Evolutionary conservation across 2,113 vertebrate genomes (phyloP).

Genomic region (Hippolais icterina): DNA sequence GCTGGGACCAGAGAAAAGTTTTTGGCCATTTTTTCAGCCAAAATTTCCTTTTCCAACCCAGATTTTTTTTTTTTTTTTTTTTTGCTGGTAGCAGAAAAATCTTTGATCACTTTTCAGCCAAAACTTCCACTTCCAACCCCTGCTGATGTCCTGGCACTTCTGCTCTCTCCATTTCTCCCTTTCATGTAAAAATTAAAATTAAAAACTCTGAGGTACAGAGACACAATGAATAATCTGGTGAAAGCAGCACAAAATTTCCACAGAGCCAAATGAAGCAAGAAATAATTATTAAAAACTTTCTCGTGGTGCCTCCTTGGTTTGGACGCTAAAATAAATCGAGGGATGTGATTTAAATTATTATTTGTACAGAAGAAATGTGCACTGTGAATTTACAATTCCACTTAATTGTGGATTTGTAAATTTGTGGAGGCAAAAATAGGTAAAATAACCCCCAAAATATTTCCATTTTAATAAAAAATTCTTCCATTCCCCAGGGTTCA

Average conservation of each 20-base stretch:
- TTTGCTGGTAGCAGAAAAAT: neutral
- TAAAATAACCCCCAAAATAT: neutral
- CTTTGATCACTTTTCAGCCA: too few species aligned
- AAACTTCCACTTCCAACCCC: too few species aligned
- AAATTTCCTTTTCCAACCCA: neutral
- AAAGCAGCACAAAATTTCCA: neutral
- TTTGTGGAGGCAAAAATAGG: neutral
- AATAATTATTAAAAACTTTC: neutral
- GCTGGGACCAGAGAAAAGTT: accelerated
- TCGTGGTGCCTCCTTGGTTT: neutral
- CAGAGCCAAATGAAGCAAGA: neutral
- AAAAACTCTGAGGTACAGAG: neutral
- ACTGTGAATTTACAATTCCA: too few species aligned
- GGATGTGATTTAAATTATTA: neutral
- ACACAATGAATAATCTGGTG: neutral
- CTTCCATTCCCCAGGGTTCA: neutral
- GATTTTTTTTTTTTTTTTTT: too few species aligned
- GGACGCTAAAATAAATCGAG: neutral
- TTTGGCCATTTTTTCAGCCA: neutral
- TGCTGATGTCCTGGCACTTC: neutral
- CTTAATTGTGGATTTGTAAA: neutral
- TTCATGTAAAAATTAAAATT: neutral
- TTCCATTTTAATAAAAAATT: neutral
- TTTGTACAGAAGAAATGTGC: neutral
- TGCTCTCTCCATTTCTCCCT: neutral